These are phyloP conservation scores for Mesocricetus auratus DNA, from an alignment of 2,113 vertebrate species.

Conservation along the genomic window DNA sequence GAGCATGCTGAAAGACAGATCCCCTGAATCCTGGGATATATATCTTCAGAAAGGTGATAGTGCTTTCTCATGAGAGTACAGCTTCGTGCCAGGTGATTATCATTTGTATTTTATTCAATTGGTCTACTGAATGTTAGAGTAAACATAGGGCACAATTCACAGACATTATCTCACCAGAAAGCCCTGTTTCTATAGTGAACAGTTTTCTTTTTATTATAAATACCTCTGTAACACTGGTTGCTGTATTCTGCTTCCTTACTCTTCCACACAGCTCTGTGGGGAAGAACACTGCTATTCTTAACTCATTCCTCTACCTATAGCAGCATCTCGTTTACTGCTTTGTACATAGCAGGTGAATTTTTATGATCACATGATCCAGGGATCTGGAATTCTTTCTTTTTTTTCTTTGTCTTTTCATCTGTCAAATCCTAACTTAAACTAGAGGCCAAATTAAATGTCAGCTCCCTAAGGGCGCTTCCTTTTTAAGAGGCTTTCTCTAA, in stretches of 20 bases:
- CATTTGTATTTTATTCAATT: slow-evolving; percentile 52
- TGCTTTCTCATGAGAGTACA: background rate
- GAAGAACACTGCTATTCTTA: background rate
- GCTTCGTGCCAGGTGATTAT: background rate
- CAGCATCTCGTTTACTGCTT: background rate
- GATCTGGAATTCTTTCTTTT: background rate
- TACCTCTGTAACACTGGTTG: background rate
- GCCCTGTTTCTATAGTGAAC: slow-evolving; percentile 14
- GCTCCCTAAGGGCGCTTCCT: background rate
- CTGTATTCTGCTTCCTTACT: background rate
- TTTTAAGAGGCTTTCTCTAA: background rate
- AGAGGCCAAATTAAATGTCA: background rate
- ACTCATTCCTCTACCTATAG: background rate
- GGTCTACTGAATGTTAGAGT: slow-evolving; percentile 19
- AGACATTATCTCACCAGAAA: slow-evolving; percentile 15
- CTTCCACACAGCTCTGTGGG: background rate
- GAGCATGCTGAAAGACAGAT: background rate
- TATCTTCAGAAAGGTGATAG: background rate
- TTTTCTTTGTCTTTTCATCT: background rate
- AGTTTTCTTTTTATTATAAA: background rate
- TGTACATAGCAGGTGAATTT: background rate
- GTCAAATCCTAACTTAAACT: background rate
- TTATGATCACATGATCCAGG: background rate
- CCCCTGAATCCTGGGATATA: background rate
- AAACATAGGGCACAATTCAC: slow-evolving; percentile 45